Evolutionary conservation across 2,113 vertebrate species (phyloP), one percentile per base, ranked within the genome.

Genomic region (Tychaedon coryphoeus): DNA sequence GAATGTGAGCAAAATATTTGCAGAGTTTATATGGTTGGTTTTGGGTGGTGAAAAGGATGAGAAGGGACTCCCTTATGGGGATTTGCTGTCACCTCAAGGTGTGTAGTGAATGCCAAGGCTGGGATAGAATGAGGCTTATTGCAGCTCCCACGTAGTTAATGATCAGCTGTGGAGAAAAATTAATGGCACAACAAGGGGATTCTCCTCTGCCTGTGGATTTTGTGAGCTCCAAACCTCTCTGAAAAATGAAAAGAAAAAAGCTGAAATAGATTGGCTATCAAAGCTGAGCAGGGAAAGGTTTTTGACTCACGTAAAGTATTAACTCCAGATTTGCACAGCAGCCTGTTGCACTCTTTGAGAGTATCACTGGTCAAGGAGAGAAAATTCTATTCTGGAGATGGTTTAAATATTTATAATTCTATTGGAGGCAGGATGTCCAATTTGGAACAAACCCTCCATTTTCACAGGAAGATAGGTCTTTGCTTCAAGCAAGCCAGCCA

Each of bases 371-470:
- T 9, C 58, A 93, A 69, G 45, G 25, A 53, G 10, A 75, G 16
- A 53, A 87, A 85, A 60, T 16, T 67, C 20, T 53, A 3, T 71
- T 73, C 19, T 43, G 36, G 14, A 54, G 12, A 56, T 8, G 5
- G 93, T 86, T 88, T 83, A 25, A 70, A 42, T 58, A 65, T 26
- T 61, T 86, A 28, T 19, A 61, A 31, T 65, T 83, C 56, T 40
- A 1, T 31, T 71, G 12, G 15, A 29, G 9, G 3, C 0, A 0
- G 5, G 9, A 24, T 25, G 8, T 19, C 57, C 22, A 60, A 1
- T 43, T 58, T 88, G 56, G 48, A 83, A 31, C 29, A 83, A 88
- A 56, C 9, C 2, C 19, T 80, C 33, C n/a, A 5, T 82, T 93
- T 88, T 90, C 45, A 56, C 12, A 72, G 33, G 20, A 71, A 64